These are phyloP conservation scores for Oplegnathus fasciatus DNA, from an alignment of 2,113 vertebrate genomes.

Conservation along the genomic window DNA sequence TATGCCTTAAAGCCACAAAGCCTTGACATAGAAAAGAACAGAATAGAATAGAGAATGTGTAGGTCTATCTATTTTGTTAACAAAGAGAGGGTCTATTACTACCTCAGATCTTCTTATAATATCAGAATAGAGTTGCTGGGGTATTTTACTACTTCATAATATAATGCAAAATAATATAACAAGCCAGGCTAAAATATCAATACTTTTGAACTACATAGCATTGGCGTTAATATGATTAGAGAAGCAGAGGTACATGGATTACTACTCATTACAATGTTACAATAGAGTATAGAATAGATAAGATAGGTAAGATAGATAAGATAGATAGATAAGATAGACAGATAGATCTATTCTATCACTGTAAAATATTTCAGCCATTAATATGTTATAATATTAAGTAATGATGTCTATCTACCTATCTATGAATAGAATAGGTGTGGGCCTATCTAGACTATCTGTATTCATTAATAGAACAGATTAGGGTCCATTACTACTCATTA, in stretches of 20 bases:
- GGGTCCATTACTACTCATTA: no score
- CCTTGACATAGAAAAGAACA: conserved; percentile 15
- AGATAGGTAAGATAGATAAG: no score
- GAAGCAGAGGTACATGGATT: neutral
- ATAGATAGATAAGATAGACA: neutral
- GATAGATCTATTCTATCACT: no score
- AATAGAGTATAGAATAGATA: neutral
- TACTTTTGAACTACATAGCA: neutral
- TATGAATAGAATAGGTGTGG: no score
- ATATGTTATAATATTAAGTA: no score
- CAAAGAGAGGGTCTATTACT: neutral
- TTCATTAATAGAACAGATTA: no score
- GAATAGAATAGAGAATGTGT: neutral
- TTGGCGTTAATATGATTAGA: neutral
- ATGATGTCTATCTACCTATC: no score
- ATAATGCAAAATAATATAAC: neutral
- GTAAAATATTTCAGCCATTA: no score
- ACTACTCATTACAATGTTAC: conserved; percentile 1
- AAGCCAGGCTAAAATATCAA: neutral
- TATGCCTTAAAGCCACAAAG: conserved; percentile 24
- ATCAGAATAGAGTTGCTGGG: neutral
- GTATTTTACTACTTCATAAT: neutral
- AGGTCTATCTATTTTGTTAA: neutral
- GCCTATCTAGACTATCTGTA: no score
- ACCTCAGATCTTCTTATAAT: neutral